Evolutionary conservation across 2,888 invertebrate genomes (phyloP).

Genomic region (Bibio marci): DNA sequence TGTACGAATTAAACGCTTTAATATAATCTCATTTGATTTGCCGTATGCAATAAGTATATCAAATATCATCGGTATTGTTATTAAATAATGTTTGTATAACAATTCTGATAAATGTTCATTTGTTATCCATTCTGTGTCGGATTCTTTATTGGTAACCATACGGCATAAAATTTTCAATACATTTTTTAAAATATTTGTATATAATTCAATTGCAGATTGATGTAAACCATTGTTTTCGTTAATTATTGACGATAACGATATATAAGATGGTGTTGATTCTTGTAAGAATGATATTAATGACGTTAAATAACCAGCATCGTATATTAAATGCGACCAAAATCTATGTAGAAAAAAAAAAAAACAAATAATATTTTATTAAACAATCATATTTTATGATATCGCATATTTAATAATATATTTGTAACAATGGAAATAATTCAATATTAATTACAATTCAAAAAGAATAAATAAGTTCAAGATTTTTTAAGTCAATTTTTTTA

Average conservation of each 20-base stretch:
- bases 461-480: no score
- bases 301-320: conserved; percentile 43
- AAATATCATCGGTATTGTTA: conserved; percentile 67
- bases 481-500: no score
- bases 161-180: conserved; percentile 58
- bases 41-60: conserved; percentile 63
- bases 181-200: conserved; percentile 40
- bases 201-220: conserved; percentile 31
- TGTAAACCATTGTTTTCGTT: conserved; percentile 17
- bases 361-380: not conserved
- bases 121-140: conserved; percentile 45
- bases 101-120: conserved; percentile 46
- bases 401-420: not conserved
- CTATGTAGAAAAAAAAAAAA: conserved; percentile 25
- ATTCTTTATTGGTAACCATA: conserved; percentile 62
- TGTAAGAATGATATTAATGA: conserved; percentile 54
- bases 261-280: conserved; percentile 52
- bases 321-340: conserved; percentile 56
- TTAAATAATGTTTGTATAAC: conserved; percentile 62
- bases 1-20: conserved; percentile 44
- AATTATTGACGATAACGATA: conserved; percentile 30
- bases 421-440: no score
- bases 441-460: no score
- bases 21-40: conserved; percentile 39
- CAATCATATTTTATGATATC: not conserved